A percentile compares a stretch with the other conserved stretches of the same genome.
Evolutionary conservation across 2,113 vertebrate genomes (phyloP).

Genomic region (Chiloscyllium plagiosum): DNA sequence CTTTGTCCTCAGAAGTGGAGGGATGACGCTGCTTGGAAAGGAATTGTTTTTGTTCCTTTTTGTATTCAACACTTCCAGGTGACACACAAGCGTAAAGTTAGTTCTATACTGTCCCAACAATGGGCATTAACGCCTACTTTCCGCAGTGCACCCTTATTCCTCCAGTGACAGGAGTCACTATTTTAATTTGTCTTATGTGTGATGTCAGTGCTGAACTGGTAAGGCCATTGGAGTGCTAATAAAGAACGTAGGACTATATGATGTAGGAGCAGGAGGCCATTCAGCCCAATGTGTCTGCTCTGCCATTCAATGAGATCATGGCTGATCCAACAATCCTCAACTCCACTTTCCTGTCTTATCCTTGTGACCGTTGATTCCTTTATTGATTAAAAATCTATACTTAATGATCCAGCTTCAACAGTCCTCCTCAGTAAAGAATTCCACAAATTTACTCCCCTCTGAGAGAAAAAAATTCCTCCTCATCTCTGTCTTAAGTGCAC

Average conservation of each 20-base stretch:
- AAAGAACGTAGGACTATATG: not conserved
- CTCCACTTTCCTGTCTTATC: no score
- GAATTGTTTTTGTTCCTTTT: not conserved
- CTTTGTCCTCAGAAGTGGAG: not conserved
- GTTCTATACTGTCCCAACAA: not conserved
- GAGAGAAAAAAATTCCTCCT: no score
- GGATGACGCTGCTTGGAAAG: not conserved
- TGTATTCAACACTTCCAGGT: constrained; percentile 7
- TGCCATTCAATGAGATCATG: no score
- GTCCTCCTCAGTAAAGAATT: no score
- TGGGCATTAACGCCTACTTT: not conserved
- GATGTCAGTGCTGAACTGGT: not conserved
- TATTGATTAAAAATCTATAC: no score
- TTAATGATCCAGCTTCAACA: no score
- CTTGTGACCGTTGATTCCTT: no score
- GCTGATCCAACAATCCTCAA: no score
- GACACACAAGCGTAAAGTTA: not conserved
- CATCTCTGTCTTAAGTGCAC: no score
- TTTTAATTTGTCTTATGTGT: not conserved
- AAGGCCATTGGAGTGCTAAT: not conserved
- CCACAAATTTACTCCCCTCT: no score
- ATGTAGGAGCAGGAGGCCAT: no score
- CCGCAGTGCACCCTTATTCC: not conserved
- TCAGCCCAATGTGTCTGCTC: no score
- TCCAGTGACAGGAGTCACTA: not conserved